Evolutionary conservation across 2,797 vertebrate species (phyloP).

Genomic region (Myripristis jacobus): DNA sequence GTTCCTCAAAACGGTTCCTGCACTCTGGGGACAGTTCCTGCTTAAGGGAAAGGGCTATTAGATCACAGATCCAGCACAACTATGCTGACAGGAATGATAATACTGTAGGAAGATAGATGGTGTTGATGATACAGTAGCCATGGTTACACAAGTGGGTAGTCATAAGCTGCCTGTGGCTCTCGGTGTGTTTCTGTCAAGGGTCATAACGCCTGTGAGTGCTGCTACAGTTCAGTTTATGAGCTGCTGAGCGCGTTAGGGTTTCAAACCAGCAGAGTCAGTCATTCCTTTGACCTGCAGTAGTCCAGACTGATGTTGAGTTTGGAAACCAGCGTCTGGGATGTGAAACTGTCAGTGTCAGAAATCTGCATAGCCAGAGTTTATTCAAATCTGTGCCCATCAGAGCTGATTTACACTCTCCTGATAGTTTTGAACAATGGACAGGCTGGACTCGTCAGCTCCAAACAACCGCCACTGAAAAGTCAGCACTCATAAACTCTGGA

Average conservation of each 20-base stretch:
- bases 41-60: not conserved
- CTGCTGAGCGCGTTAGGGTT: too few species aligned
- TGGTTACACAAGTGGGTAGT: too few species aligned
- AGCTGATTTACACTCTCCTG: constrained; percentile 14
- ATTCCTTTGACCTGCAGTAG: not conserved
- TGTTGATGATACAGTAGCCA: too few species aligned
- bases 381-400: not conserved
- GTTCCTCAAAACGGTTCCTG: too few species aligned
- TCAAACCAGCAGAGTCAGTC: too few species aligned
- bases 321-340: constrained; percentile 23
- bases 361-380: constrained; percentile 15
- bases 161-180: too few species aligned
- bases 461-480: not conserved
- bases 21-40: too few species aligned
- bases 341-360: constrained; percentile 28
- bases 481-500: too few species aligned
- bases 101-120: not conserved
- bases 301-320: constrained; percentile 5
- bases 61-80: constrained; percentile 13
- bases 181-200: too few species aligned
- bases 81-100: not conserved
- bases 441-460: constrained; percentile 10
- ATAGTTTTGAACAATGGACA: not conserved
- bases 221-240: too few species aligned
- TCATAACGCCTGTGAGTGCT: too few species aligned